A percentile compares a stretch with the other conserved stretches of the same genome.
These are phyloP conservation scores for Drosophila meridiana DNA, from an alignment of 2,888 invertebrate genomes.

Conservation along the genomic window DNA sequence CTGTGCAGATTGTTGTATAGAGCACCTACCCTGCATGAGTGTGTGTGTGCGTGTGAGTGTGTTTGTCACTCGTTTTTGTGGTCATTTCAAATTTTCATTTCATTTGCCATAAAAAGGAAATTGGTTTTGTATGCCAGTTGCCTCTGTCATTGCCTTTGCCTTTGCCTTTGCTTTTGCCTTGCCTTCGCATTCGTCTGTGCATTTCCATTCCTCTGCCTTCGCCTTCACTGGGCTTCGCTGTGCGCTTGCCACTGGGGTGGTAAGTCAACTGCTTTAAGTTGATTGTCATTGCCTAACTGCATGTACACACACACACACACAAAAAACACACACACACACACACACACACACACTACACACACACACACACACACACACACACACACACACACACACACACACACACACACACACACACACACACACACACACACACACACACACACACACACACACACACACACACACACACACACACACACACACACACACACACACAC, in stretches of 20 bases:
- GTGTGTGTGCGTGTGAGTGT: conserved; percentile 15
- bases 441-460: conserved; percentile 9
- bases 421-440: conserved; percentile 2
- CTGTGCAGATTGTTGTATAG: conserved; percentile 46
- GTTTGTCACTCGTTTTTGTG: conserved; percentile 69
- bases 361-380: conserved; percentile 4
- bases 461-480: conserved; percentile 3
- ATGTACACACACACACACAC: no score
- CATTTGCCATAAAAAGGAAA: conserved; percentile 81
- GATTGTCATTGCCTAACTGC: conserved; percentile 58
- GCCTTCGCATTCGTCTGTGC: conserved; percentile 2
- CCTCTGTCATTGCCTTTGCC: conserved; percentile 35
- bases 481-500: conserved; percentile 6
- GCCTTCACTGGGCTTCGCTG: conserved; percentile 3
- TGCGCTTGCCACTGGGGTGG: background rate
- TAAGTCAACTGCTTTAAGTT: conserved; percentile 35
- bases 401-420: background rate
- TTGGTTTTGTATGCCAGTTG: conserved; percentile 77
- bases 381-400: conserved; percentile 10
- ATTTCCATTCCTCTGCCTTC: conserved; percentile 19
- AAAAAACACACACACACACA: conserved; percentile 10
- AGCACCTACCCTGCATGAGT: background rate
- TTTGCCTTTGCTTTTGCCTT: background rate
- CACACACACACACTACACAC: conserved; percentile 5
- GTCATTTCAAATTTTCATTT: conserved; percentile 81